phyloP scores from a whole-genome alignment of 2,797 vertebrate genomes.

The Acrossocheilus wenchowensis region DNA sequence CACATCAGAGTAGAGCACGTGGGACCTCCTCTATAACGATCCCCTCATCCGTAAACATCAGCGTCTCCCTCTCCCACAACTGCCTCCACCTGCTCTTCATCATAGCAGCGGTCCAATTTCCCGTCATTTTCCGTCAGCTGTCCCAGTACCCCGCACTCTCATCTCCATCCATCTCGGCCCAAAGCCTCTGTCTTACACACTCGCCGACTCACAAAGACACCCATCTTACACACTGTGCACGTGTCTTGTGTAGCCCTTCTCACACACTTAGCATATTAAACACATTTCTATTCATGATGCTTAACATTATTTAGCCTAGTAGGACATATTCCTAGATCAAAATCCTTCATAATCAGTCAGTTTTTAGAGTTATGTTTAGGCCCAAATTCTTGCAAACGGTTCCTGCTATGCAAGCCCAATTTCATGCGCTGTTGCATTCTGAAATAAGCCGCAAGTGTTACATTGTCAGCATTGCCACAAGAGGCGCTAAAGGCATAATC shows the following conservation, averaged over 20 bases:
- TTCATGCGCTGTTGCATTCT: slow-evolving; percentile 29
- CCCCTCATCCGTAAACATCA: slow-evolving; percentile 37
- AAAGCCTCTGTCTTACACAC: background rate
- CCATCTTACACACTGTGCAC: background rate
- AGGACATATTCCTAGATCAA: slow-evolving; percentile 4
- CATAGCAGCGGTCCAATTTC: slow-evolving; percentile 24
- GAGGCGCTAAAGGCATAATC: background rate
- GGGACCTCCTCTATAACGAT: slow-evolving; percentile 24
- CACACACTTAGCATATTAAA: slow-evolving; percentile 17
- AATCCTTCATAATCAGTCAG: slow-evolving; percentile 7
- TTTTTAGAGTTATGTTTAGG: slow-evolving; percentile 22
- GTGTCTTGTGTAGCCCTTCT: background rate
- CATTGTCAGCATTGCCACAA: slow-evolving; percentile 5
- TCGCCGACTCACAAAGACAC: slow-evolving; percentile 1
- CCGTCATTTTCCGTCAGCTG: slow-evolving; percentile 17
- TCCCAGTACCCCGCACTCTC: slow-evolving; percentile 10
- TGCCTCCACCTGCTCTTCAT: slow-evolving; percentile 28
- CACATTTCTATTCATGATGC: background rate
- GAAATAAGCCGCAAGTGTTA: slow-evolving; percentile 1
- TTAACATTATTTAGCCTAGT: slow-evolving; percentile 19
- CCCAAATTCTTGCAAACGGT: background rate
- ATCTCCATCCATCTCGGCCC: slow-evolving; percentile 26
- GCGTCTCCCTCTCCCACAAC: slow-evolving; percentile 29
- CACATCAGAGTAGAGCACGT: slow-evolving; percentile 34
- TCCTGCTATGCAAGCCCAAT: slow-evolving; percentile 18